phyloP scores from a whole-genome alignment of 1,140 invertebrate species.

The Drosophila kanapiae region DNA sequence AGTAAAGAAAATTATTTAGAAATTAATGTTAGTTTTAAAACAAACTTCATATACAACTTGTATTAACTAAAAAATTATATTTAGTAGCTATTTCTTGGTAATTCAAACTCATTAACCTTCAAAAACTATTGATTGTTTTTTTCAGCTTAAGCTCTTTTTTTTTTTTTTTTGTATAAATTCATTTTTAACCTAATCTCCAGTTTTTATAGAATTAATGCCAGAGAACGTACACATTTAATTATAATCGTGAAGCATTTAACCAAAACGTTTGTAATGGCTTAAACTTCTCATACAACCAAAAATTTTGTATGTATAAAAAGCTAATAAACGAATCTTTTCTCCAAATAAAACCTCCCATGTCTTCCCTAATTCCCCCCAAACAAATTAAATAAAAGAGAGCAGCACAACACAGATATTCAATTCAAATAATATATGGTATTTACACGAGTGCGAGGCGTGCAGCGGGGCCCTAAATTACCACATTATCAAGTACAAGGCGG shows the following conservation, averaged over 20 bases:
- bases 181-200: background rate
- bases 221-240: background rate
- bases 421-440: constrained; percentile 14
- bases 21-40: background rate
- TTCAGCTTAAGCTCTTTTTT: background rate
- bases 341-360: background rate
- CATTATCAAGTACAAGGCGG: constrained; percentile 75
- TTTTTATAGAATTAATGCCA: background rate
- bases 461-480: constrained; percentile 67
- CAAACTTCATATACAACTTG: no score
- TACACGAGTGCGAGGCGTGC: constrained; percentile 51
- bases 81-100: rapidly evolving
- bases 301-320: background rate
- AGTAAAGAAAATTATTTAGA: background rate
- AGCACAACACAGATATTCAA: constrained; percentile 30
- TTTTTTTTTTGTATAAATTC: no score
- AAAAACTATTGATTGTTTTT: background rate
- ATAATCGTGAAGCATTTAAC: background rate
- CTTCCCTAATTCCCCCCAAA: background rate
- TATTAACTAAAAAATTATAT: background rate
- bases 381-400: constrained; percentile 2
- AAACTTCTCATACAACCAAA: background rate
- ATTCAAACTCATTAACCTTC: background rate
- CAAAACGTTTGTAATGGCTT: no score
- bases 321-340: background rate